Evolutionary conservation across 2,888 invertebrate genomes (phyloP).

Genomic region (Apodemia zela): DNA sequence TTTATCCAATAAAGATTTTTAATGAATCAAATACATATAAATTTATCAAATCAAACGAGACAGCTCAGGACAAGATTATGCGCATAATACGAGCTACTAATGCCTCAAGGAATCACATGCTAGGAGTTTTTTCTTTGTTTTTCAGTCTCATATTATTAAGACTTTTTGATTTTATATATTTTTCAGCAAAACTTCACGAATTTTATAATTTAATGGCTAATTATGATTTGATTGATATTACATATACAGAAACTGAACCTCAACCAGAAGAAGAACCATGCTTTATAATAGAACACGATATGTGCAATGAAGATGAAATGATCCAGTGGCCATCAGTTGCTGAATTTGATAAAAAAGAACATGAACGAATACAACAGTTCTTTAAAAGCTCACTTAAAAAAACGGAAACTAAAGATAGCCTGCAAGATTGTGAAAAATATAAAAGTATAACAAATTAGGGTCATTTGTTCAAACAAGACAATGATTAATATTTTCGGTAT

Average conservation of each 20-base stretch:
- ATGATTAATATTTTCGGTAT: background rate
- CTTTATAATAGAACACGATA: constrained; percentile 31
- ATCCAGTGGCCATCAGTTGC: constrained; percentile 46
- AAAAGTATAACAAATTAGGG: background rate
- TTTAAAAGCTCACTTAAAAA: constrained; percentile 38
- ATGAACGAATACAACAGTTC: constrained; percentile 35
- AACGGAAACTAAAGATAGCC: constrained; percentile 9
- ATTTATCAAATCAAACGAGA: constrained; percentile 30
- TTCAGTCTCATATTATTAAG: constrained; percentile 50
- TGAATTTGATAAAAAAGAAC: constrained; percentile 43
- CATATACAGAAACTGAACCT: constrained; percentile 19
- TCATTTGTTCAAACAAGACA: background rate
- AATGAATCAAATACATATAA: constrained; percentile 32
- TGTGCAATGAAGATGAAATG: constrained; percentile 30
- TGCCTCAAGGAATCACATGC: constrained; percentile 55
- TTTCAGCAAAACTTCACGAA: constrained; percentile 60
- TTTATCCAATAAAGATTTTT: constrained; percentile 46
- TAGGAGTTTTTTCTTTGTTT: constrained; percentile 57
- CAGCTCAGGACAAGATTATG: constrained; percentile 41
- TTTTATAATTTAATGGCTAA: constrained; percentile 57
- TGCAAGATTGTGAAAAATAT: background rate
- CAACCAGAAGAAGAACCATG: background rate
- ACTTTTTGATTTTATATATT: constrained; percentile 50
- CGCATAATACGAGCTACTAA: constrained; percentile 47
- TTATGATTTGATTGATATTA: constrained; percentile 52